These are phyloP conservation scores for Oncorhynchus masou DNA, from an alignment of 2,113 vertebrate genomes.

Conservation along the genomic window DNA sequence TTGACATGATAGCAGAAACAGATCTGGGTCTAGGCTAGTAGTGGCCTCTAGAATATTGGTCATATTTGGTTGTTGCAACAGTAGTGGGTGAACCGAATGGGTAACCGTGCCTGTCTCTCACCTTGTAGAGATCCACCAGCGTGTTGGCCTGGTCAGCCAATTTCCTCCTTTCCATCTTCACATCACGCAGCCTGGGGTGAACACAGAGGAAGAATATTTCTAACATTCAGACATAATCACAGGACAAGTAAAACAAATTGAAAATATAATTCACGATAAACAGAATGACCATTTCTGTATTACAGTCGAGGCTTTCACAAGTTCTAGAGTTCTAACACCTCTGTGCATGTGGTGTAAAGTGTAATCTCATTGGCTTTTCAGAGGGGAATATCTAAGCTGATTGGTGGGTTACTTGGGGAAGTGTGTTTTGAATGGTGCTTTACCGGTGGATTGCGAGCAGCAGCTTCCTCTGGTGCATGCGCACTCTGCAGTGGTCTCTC, in stretches of 20 bases:
- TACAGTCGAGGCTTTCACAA: constrained; percentile 25
- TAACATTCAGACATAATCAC: not conserved
- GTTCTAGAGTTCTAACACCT: too few relatives aligned
- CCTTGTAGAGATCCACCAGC: constrained; percentile 79
- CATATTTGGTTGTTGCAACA: not conserved
- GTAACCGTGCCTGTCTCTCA: constrained; percentile 38
- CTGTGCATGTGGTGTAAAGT: too few relatives aligned
- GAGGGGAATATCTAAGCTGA: not conserved
- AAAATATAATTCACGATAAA: too few relatives aligned
- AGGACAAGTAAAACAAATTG: too few relatives aligned
- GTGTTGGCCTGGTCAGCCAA: constrained; percentile 87
- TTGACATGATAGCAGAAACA: too few relatives aligned
- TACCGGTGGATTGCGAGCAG: constrained; percentile 98
- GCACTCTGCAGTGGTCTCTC: constrained; percentile 86
- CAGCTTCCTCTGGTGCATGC: constrained; percentile 96
- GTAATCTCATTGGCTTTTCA: too few relatives aligned
- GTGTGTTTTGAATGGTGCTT: constrained; percentile 49
- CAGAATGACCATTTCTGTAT: too few relatives aligned
- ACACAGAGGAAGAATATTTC: not conserved
- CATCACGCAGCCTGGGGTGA: constrained; percentile 78
- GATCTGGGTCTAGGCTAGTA: too few relatives aligned
- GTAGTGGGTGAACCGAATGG: not conserved
- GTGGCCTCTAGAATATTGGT: not conserved
- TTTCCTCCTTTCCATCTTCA: constrained; percentile 90
- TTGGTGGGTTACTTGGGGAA: not conserved